Evolutionary conservation across 1,140 invertebrate species (phyloP).

Genomic region (Dinoponera quadriceps): DNA sequence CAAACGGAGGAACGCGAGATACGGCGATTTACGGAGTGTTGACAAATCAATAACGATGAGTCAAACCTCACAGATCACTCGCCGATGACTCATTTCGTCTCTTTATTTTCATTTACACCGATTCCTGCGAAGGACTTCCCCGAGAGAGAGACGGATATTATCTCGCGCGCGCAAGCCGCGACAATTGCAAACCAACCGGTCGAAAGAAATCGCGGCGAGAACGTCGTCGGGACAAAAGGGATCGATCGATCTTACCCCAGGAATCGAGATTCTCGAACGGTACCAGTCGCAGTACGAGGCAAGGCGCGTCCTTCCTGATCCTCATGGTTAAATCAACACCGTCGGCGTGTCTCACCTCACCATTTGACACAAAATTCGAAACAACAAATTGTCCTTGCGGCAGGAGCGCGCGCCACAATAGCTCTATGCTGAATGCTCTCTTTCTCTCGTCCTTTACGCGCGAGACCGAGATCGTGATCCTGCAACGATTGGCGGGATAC

Average conservation of each 20-base stretch:
- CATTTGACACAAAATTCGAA: conserved; percentile 66
- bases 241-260: conserved; percentile 82
- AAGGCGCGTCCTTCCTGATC: conserved; percentile 88
- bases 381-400: neutral
- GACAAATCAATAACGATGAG: neutral
- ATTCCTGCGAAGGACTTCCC: neutral
- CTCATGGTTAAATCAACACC: conserved; percentile 85
- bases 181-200: neutral
- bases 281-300: conserved; percentile 87
- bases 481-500: conserved; percentile 73
- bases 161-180: neutral
- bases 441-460: neutral
- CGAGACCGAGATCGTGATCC: neutral
- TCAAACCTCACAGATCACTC: neutral
- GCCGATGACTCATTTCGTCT: neutral
- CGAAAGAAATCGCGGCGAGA: neutral
- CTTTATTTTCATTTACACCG: neutral
- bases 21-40: neutral
- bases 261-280: conserved; percentile 85
- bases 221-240: conserved; percentile 16
- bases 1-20: too few species aligned
- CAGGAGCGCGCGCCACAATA: conserved; percentile 2
- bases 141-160: neutral
- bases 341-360: conserved; percentile 60
- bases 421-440: neutral